phyloP scores from a whole-genome alignment of 2,797 vertebrate species.

The Synanceia verrucosa region DNA sequence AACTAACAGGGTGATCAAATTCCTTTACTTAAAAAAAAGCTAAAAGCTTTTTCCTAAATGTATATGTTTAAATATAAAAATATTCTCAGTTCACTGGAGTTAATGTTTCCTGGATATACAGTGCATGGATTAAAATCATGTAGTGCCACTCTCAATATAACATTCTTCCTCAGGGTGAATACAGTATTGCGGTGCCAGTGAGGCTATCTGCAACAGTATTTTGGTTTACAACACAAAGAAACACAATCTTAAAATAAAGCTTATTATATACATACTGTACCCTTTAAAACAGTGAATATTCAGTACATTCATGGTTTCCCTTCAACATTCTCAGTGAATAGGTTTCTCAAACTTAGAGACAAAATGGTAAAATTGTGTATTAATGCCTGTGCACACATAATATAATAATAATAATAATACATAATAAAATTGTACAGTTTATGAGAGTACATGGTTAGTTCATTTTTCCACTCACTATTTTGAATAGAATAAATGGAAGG shows the following conservation, averaged over 20 bases:
- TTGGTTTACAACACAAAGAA: slow-evolving; percentile 20
- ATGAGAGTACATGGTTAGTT: slow-evolving; percentile 2
- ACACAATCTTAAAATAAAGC: slow-evolving; percentile 29
- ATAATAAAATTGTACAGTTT: too few species aligned
- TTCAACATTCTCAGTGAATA: slow-evolving; percentile 30
- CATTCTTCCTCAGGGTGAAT: background rate
- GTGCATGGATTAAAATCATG: slow-evolving; percentile 21
- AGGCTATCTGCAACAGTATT: background rate
- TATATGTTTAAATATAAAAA: background rate
- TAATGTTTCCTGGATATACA: slow-evolving; percentile 10
- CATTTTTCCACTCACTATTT: slow-evolving; percentile 18
- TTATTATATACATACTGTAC: slow-evolving; percentile 28
- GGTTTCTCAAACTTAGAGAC: slow-evolving; percentile 4
- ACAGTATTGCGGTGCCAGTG: too few species aligned
- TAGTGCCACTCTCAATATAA: slow-evolving; percentile 4
- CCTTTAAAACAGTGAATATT: slow-evolving; percentile 26
- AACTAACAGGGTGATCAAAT: background rate
- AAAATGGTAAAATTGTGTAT: slow-evolving; percentile 19
- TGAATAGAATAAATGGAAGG: slow-evolving; percentile 22
- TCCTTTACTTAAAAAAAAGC: background rate
- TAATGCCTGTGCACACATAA: slow-evolving; percentile 1
- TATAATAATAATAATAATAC: too few species aligned
- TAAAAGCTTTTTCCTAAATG: background rate
- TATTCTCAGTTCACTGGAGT: background rate
- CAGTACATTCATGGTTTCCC: slow-evolving; percentile 45